Conservation (phyloP, 2,797 vertebrate species). For the Rhinatrema bivittatum region DNA sequence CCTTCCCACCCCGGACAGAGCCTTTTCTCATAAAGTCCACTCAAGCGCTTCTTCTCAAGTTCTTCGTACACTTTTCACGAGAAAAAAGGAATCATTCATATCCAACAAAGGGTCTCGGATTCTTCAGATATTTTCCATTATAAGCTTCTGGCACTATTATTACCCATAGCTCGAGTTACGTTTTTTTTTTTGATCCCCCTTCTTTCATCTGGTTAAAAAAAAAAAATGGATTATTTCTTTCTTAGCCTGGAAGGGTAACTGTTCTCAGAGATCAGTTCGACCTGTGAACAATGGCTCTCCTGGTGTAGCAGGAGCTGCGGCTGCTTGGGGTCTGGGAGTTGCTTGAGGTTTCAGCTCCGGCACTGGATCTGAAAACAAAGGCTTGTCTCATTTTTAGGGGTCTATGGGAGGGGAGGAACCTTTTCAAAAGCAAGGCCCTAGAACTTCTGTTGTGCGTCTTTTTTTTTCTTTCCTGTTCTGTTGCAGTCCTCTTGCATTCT, state of each 20-base stretch:
- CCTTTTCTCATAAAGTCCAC: slow-evolving; percentile 59
- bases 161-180: slow-evolving; percentile 55
- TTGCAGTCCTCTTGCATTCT: no score
- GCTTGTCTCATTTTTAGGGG: no score
- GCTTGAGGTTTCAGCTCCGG: no score
- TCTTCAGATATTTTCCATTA: slow-evolving; percentile 64
- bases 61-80: slow-evolving; percentile 59
- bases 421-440: no score
- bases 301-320: no score
- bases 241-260: slow-evolving; percentile 52
- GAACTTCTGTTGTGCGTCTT: no score
- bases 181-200: slow-evolving; percentile 55
- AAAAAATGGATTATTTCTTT: slow-evolving; percentile 67
- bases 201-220: slow-evolving; percentile 69
- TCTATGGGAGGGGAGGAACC: no score
- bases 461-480: no score
- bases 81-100: slow-evolving; percentile 71
- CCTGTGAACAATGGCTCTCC: slow-evolving; percentile 37
- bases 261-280: slow-evolving; percentile 43
- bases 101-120: slow-evolving; percentile 58
- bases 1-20: slow-evolving; percentile 52
- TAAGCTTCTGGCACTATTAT: slow-evolving; percentile 56
- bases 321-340: no score
- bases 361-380: no score
- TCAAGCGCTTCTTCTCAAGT: slow-evolving; percentile 64